phyloP scores from a whole-genome alignment of 2,888 invertebrate species.

The Zeuzera pyrina region DNA sequence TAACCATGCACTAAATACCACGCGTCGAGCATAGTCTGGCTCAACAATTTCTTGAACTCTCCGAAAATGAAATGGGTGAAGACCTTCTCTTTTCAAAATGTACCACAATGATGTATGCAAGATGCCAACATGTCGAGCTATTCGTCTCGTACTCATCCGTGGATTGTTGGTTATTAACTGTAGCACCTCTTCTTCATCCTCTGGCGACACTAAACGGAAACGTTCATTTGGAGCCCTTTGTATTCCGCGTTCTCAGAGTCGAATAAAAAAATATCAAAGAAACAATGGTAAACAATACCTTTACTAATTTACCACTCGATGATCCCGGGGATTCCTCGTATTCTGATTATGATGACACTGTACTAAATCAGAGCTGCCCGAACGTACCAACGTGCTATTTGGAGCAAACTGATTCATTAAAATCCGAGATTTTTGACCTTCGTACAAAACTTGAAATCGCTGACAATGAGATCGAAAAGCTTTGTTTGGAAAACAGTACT shows the following conservation, averaged over 20 bases:
- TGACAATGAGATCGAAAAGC: too few relatives aligned
- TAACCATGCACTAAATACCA: background rate
- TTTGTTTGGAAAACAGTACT: too few relatives aligned
- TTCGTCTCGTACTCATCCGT: conserved; percentile 5
- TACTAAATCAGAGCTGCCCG: too few relatives aligned
- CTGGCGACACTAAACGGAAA: background rate
- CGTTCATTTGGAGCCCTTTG: conserved; percentile 2
- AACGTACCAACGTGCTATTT: too few relatives aligned
- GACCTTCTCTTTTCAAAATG: conserved; percentile 4
- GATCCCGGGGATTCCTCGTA: too few relatives aligned
- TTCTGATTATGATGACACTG: too few relatives aligned
- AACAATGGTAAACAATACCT: too few relatives aligned
- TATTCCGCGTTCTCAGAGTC: background rate
- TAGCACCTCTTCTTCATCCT: conserved; percentile 3
- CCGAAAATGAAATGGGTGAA: conserved; percentile 4
- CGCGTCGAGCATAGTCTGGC: background rate
- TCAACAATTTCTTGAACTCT: conserved; percentile 1
- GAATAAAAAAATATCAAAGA: too few relatives aligned
- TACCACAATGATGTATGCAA: conserved; percentile 5
- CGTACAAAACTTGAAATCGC: too few relatives aligned
- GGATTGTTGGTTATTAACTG: conserved; percentile 1
- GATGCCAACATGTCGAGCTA: conserved; percentile 2
- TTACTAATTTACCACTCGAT: too few relatives aligned
- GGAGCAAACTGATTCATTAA: too few relatives aligned
- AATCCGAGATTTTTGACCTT: too few relatives aligned